phyloP scores from a whole-genome alignment of 2,113 vertebrate species.

The Morone chrysops region DNA sequence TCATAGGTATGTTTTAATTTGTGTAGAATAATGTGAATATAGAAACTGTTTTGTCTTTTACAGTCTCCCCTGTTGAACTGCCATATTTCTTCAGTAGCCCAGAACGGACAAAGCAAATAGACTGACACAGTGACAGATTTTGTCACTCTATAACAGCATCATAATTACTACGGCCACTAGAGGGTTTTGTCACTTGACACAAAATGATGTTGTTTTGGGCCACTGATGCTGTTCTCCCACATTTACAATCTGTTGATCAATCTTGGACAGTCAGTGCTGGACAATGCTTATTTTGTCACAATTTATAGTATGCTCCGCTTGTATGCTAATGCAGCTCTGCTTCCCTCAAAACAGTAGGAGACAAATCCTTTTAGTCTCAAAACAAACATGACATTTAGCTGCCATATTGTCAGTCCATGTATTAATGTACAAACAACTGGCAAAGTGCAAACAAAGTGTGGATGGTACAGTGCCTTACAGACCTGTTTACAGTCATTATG shows the following conservation, averaged over 20 bases:
- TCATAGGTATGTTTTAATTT: too few relatives aligned
- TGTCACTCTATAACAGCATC: neutral
- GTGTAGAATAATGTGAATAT: too few relatives aligned
- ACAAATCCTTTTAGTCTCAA: constrained; percentile 34
- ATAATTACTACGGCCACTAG: neutral
- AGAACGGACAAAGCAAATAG: too few relatives aligned
- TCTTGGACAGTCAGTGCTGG: neutral
- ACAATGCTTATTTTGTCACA: neutral
- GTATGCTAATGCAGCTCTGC: neutral
- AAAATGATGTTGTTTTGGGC: neutral
- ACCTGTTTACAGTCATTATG: neutral
- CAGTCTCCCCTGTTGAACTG: too few relatives aligned
- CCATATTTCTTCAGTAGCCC: too few relatives aligned
- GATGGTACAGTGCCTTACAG: neutral
- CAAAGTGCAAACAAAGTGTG: constrained; percentile 18
- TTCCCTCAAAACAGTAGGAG: constrained; percentile 9
- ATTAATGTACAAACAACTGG: constrained; percentile 8
- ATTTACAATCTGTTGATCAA: neutral
- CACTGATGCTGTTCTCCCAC: neutral
- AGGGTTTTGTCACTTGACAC: neutral
- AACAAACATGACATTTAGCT: constrained; percentile 35
- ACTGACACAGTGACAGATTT: too few relatives aligned
- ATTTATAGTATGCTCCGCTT: neutral
- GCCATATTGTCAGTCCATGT: neutral
- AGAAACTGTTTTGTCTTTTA: too few relatives aligned